Percentiles rank a stretch among this genome's conserved stretches.
phyloP scores from a whole-genome alignment of 1,140 invertebrate genomes.

The Drosophila prosaltans region DNA sequence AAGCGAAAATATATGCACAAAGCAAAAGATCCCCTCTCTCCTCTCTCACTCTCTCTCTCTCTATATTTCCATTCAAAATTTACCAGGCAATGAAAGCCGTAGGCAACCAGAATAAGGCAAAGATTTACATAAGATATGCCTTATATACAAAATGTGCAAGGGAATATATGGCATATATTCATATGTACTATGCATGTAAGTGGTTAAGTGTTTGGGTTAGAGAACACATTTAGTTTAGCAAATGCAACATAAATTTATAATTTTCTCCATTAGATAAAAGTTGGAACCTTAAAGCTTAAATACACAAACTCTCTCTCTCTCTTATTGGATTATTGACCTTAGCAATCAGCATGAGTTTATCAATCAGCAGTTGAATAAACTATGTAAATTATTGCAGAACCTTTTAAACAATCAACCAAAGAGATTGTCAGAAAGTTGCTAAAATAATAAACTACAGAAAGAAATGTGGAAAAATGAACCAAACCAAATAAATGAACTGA shows the following conservation, averaged over 20 bases:
- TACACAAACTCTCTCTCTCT: too few species aligned
- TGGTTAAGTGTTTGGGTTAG: background rate
- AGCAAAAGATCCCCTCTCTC: background rate
- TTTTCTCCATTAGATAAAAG: too few species aligned
- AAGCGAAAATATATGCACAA: slow-evolving; percentile 53
- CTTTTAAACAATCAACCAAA: slow-evolving; percentile 58
- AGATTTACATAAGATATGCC: slow-evolving; percentile 38
- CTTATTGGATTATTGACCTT: slow-evolving; percentile 27
- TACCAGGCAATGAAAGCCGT: background rate
- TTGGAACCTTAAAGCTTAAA: too few species aligned
- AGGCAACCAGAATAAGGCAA: slow-evolving; percentile 14
- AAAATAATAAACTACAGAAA: slow-evolving; percentile 14
- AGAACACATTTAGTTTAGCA: background rate
- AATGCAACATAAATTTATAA: slow-evolving; percentile 31
- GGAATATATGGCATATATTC: background rate
- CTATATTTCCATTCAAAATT: too few species aligned
- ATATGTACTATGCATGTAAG: background rate
- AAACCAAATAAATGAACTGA: slow-evolving; percentile 27
- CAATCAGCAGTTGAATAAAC: slow-evolving; percentile 19
- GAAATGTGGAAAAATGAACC: background rate
- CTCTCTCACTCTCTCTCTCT: too few species aligned
- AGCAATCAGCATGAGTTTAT: slow-evolving; percentile 8
- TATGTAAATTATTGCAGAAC: slow-evolving; percentile 37
- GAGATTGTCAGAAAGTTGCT: background rate
- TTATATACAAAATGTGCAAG: background rate